Evolutionary conservation across 2,797 vertebrate genomes (phyloP).

Genomic region (Anguilla marmorata): DNA sequence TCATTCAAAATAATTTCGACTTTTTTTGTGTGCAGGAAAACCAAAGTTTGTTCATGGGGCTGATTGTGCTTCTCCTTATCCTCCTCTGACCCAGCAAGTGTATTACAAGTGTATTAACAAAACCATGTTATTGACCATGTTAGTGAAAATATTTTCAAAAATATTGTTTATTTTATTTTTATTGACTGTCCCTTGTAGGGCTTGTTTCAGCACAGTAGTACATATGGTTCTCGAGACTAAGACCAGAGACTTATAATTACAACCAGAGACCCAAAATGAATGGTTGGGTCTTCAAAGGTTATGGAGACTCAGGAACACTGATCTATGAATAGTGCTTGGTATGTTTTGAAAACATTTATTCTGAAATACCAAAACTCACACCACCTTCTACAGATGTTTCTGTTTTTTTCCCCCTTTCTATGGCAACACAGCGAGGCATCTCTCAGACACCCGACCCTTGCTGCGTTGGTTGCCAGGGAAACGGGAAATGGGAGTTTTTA

Average conservation of each 20-base stretch:
- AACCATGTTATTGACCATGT: background rate
- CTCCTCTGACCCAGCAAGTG: no score
- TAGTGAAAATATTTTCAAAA: background rate
- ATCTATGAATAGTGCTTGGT: background rate
- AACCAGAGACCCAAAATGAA: background rate
- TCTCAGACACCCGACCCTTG: background rate
- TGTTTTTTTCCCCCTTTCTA: background rate
- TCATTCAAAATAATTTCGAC: background rate
- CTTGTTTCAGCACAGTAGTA: background rate
- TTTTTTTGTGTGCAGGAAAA: no score
- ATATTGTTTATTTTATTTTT: background rate
- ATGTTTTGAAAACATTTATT: background rate
- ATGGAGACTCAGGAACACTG: background rate
- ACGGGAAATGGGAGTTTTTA: background rate
- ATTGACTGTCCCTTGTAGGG: background rate
- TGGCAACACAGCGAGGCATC: background rate
- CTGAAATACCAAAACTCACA: background rate
- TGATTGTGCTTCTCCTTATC: no score
- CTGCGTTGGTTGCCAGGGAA: background rate
- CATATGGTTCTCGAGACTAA: background rate
- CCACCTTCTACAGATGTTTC: background rate
- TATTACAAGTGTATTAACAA: background rate
- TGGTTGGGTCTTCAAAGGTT: background rate
- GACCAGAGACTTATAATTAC: no score
- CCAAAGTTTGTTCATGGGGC: no score